Conservation (phyloP, 2,888 invertebrate species). For the Myathropa florea region DNA sequence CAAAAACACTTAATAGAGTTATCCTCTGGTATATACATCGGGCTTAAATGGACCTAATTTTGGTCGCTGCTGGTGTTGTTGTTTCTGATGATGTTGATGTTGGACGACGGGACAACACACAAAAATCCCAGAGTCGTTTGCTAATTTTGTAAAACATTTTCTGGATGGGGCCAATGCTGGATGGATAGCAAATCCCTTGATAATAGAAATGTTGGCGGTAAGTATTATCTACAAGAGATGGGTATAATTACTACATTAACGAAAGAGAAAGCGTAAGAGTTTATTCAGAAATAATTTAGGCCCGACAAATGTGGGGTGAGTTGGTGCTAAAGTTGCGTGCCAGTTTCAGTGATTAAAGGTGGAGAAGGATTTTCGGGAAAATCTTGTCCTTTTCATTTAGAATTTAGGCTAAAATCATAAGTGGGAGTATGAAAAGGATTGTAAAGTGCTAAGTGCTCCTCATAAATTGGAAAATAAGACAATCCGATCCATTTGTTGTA, state of each 20-base stretch:
- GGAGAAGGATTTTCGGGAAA: background rate
- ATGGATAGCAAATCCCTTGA: conserved; percentile 34
- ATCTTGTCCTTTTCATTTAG: background rate
- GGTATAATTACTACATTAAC: conserved; percentile 49
- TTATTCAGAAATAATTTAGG: conserved; percentile 35
- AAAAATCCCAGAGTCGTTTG: conserved; percentile 35
- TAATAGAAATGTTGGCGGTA: conserved; percentile 29
- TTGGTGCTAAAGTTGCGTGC: background rate
- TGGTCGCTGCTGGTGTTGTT: background rate
- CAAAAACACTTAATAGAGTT: conserved; percentile 35
- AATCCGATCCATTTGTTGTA: background rate
- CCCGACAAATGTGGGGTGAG: conserved; percentile 3
- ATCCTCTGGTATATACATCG: conserved; percentile 1
- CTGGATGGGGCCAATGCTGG: conserved; percentile 3
- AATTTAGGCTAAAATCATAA: background rate
- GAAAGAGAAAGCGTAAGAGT: conserved; percentile 10
- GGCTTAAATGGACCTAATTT: conserved; percentile 35
- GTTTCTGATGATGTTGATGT: background rate
- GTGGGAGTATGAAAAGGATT: background rate
- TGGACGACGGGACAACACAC: background rate
- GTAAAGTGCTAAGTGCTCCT: background rate
- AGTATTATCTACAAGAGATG: conserved; percentile 24
- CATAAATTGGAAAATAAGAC: background rate
- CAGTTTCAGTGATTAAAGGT: background rate
- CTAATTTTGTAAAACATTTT: conserved; percentile 38